Base-by-base conservation (phyloP, 2,888 invertebrate species). In the Stegana nigrithorax region DNA sequence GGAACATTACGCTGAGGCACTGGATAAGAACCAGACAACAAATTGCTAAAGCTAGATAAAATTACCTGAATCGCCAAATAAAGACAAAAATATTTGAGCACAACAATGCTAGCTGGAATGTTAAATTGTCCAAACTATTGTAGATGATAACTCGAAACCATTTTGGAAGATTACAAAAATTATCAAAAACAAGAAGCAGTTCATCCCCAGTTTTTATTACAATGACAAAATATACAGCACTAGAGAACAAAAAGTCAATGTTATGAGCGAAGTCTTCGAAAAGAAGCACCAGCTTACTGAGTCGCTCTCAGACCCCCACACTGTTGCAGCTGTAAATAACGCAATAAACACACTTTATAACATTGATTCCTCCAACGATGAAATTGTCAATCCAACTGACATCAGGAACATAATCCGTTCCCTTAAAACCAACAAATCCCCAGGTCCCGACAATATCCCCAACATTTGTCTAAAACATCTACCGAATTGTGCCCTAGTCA, bases 151-250 rank as follows among this genome's bases (percentile, higher is more conserved):
- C 21, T 64, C 55, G n/a, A 60, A 57, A 27, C 57, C 57, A 21
- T 63, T 63, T 55, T 65, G 63, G 63, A 65, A 60, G 8, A 44
- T 63, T 21, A 61, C 60, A 10, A 63, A 47, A 47, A 55, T 58
- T 39, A 36, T 58, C 39, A 62, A 60, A 44, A 59, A 19, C 21
- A 55, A 58, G 25, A 39, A 25, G n/a, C 50, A 6, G 17, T 32
- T 45, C 10, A 63, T 63, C 29, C 58, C 60, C n/a, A 59, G 55
- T 44, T 53, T 65, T 4, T 56, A 36, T 21, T 29, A 63, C 51
- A 59, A 65, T 59, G 32, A 47, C 51, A 39, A 29, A 25, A 53
- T 25, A 26, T 63, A 51, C 51, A 53, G 51, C 27, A 51, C 60
- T 14, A 57, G 44, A 19, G 23, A 57, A 36, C 45, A 62, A 50